These are phyloP conservation scores for Teleogryllus oceanicus DNA, from an alignment of 2,888 invertebrate species.

Conservation along the genomic window DNA sequence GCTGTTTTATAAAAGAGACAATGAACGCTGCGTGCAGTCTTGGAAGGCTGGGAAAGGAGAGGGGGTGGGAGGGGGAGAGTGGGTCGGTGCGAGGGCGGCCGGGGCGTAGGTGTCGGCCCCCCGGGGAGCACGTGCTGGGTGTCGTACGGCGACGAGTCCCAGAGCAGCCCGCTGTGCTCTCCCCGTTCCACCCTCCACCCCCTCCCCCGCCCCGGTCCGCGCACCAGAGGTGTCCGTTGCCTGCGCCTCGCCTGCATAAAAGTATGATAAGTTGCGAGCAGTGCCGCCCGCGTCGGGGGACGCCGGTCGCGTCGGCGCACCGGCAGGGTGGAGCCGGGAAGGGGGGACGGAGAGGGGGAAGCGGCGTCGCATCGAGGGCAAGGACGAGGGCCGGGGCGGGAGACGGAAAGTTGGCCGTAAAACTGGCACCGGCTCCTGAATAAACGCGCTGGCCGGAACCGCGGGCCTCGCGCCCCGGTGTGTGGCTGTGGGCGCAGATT, in stretches of 20 bases:
- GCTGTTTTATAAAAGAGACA: background rate
- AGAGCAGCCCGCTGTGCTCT: no score
- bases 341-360: background rate
- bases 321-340: background rate
- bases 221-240: background rate
- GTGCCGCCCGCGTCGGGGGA: background rate
- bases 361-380: background rate
- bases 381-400: background rate
- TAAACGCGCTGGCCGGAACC: slow-evolving; percentile 1
- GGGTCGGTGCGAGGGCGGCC: background rate
- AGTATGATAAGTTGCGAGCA: background rate
- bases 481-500: slow-evolving; percentile 9
- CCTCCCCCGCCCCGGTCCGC: background rate
- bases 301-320: background rate
- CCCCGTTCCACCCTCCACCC: background rate
- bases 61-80: background rate
- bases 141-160: background rate
- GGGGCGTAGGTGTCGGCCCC: background rate
- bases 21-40: background rate
- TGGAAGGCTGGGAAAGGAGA: background rate
- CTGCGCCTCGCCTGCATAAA: background rate
- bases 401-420: background rate
- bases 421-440: slow-evolving; percentile 4
- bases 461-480: background rate
- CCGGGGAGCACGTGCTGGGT: background rate